A percentile compares a stretch with the other conserved stretches of the same genome.
Conservation (phyloP, 1,140 invertebrate genomes). For the Gryon sp. region DNA sequence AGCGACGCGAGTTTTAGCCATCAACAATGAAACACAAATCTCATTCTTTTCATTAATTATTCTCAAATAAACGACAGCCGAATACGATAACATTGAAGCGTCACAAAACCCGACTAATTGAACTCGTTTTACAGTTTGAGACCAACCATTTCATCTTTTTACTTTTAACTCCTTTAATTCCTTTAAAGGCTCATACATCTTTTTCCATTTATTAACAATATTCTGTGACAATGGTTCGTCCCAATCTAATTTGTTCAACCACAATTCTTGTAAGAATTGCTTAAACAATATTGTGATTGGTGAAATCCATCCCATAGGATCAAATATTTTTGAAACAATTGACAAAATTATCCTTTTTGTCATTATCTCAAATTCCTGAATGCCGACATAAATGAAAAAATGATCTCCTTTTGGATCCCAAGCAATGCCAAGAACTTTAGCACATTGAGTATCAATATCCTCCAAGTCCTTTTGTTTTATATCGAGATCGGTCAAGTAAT, state of each 20-base stretch:
- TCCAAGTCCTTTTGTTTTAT: neutral
- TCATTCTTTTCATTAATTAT: neutral
- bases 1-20: neutral
- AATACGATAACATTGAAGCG: slow-evolving; percentile 7
- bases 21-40: neutral
- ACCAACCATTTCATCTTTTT: neutral
- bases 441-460: neutral
- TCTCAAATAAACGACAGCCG: slow-evolving; percentile 1
- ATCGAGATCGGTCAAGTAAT: neutral
- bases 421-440: slow-evolving; percentile 15
- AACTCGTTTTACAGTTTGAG: neutral
- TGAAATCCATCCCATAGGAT: slow-evolving; percentile 10
- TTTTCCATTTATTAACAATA: neutral
- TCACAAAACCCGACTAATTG: slow-evolving; percentile 11
- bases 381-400: neutral
- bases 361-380: neutral
- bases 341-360: slow-evolving; percentile 1
- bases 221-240: neutral
- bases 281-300: neutral
- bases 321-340: neutral
- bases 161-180: neutral
- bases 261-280: neutral
- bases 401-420: neutral
- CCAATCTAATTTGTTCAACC: slow-evolving; percentile 4
- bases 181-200: neutral